These are phyloP conservation scores for Temnothorax longispinosus DNA, from an alignment of 1,140 invertebrate genomes.

Conservation along the genomic window DNA sequence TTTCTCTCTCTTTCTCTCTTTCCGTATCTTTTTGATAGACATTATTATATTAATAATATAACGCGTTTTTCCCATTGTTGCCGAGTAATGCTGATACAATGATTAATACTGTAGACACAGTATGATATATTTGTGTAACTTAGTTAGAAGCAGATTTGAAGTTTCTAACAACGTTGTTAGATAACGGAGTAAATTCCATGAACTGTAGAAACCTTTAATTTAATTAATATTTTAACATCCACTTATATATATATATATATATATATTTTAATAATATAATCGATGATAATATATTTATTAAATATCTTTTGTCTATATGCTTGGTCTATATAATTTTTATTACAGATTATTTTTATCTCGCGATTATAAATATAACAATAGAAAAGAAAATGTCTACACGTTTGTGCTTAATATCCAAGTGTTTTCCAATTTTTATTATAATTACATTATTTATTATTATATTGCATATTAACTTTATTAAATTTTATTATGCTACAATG, in stretches of 20 bases:
- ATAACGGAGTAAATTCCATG: background rate
- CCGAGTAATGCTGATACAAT: conserved; percentile 62
- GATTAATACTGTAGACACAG: conserved; percentile 1
- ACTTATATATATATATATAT: background rate
- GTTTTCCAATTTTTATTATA: background rate
- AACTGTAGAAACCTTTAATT: background rate
- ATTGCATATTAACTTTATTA: background rate
- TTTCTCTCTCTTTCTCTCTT: background rate
- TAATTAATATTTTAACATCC: background rate
- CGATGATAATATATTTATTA: background rate
- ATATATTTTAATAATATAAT: background rate
- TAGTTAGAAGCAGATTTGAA: conserved; percentile 19
- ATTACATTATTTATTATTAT: background rate
- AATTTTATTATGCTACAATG: background rate
- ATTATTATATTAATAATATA: conserved; percentile 57
- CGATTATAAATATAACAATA: background rate
- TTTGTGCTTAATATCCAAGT: background rate
- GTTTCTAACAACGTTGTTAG: background rate
- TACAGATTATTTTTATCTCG: background rate
- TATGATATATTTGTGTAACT: conserved; percentile 7
- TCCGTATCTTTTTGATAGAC: conserved; percentile 11
- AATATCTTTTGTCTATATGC: background rate
- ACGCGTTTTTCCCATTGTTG: conserved; percentile 53
- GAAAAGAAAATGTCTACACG: background rate
- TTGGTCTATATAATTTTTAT: background rate